Evolutionary conservation across 2,113 vertebrate genomes (phyloP).

Genomic region (Emberiza fucata): DNA sequence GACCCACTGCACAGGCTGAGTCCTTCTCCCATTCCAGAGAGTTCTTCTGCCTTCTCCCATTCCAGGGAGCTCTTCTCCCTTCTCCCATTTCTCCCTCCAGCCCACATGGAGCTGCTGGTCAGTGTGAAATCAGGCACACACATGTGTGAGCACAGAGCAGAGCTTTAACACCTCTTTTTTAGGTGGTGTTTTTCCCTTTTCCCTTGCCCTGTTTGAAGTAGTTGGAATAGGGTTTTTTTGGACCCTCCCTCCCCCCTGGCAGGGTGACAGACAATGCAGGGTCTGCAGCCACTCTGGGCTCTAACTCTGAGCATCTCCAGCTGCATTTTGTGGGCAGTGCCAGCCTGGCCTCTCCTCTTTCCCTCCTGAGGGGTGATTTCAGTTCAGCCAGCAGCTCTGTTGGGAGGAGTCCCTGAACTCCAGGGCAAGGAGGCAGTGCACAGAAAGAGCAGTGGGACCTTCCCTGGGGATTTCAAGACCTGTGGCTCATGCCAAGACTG

Average conservation of each 20-base stretch:
- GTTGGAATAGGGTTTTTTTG: background rate
- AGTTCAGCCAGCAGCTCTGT: background rate
- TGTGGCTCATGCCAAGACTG: background rate
- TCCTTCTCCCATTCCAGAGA: background rate
- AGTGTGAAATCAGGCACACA: background rate
- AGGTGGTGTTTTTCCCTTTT: accelerated
- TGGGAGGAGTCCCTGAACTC: background rate
- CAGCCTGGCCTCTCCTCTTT: background rate
- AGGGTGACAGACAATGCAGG: background rate
- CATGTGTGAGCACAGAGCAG: accelerated
- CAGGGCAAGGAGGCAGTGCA: accelerated
- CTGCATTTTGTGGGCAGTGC: background rate
- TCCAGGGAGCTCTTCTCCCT: background rate
- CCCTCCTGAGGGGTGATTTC: background rate
- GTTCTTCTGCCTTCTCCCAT: background rate
- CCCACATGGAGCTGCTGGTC: background rate
- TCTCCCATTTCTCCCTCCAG: background rate
- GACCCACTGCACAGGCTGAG: background rate
- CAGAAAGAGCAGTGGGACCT: background rate
- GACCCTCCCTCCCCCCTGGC: background rate
- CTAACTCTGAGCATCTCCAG: background rate
- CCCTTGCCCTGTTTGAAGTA: background rate
- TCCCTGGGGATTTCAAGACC: background rate
- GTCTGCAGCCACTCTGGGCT: background rate
- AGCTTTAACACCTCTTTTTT: background rate